phyloP scores from a whole-genome alignment of 2,888 invertebrate genomes.

The Andrena dorsata region DNA sequence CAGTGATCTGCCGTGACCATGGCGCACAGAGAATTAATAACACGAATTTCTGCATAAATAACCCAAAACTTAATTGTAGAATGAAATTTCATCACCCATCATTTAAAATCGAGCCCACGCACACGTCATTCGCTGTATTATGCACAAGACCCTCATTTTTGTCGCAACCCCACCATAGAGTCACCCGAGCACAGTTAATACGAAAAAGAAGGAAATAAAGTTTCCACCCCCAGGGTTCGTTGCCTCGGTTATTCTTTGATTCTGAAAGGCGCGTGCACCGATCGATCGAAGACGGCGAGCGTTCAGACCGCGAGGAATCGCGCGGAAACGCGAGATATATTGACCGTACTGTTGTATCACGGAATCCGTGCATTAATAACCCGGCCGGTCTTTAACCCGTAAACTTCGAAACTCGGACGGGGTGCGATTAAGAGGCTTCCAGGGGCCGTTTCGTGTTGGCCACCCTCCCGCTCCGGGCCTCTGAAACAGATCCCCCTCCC shows the following conservation, averaged over 20 bases:
- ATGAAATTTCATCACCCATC: too few relatives aligned
- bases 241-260: slow-evolving; percentile 21
- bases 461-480: slow-evolving; percentile 48
- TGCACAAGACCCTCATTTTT: too few relatives aligned
- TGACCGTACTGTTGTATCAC: slow-evolving; percentile 76
- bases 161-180: too few relatives aligned
- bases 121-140: too few relatives aligned
- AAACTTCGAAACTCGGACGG: slow-evolving; percentile 79
- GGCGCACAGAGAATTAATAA: too few relatives aligned
- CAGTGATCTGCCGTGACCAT: too few relatives aligned
- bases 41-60: too few relatives aligned
- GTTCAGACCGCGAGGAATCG: slow-evolving; percentile 67
- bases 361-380: slow-evolving; percentile 80
- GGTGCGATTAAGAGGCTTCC: slow-evolving; percentile 79
- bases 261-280: slow-evolving; percentile 38
- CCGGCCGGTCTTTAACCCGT: slow-evolving; percentile 77
- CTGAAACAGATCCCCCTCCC: slow-evolving; percentile 51
- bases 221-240: slow-evolving; percentile 12
- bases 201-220: too few relatives aligned
- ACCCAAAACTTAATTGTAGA: too few relatives aligned
- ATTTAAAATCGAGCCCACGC: too few relatives aligned
- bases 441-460: slow-evolving; percentile 71
- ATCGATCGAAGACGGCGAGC: slow-evolving; percentile 60
- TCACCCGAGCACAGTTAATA: too few relatives aligned
- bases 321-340: slow-evolving; percentile 76